A percentile compares a stretch with the other conserved stretches of the same genome.
Conservation (phyloP, 2,888 invertebrate genomes). For the Metellina segmentata region DNA sequence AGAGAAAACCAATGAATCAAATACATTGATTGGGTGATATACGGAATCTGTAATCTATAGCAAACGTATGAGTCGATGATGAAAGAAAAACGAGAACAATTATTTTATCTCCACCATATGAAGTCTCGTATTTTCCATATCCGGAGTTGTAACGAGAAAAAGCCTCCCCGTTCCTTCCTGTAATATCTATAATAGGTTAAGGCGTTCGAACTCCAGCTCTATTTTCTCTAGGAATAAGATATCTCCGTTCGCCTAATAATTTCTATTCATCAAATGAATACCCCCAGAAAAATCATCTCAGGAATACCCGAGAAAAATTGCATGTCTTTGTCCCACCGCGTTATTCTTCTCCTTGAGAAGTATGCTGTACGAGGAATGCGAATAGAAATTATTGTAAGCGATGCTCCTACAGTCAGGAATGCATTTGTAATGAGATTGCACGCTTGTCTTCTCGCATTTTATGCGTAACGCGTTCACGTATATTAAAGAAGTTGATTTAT, state of each 20-base stretch:
- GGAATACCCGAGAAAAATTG: neutral
- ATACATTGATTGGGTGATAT: too few species aligned
- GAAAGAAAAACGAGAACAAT: neutral
- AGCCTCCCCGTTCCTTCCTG: neutral
- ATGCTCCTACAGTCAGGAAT: neutral
- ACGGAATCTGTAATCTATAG: too few species aligned
- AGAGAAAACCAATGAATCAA: too few species aligned
- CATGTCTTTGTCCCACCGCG: neutral
- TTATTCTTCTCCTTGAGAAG: neutral
- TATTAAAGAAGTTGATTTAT: too few species aligned
- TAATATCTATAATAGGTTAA: slow-evolving; percentile 7
- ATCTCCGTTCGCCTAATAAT: slow-evolving; percentile 22
- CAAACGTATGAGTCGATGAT: too few species aligned
- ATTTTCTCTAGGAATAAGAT: neutral
- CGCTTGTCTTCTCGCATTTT: too few species aligned
- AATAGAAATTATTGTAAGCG: neutral
- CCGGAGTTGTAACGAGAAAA: neutral
- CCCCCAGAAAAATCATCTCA: neutral
- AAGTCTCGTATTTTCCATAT: neutral
- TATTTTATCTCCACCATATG: neutral
- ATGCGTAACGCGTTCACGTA: too few species aligned
- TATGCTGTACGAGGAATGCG: neutral
- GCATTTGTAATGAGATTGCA: neutral
- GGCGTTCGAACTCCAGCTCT: neutral
- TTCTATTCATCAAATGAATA: neutral